Conservation (phyloP, 2,797 vertebrate species). For the Hybognathus amarus region DNA sequence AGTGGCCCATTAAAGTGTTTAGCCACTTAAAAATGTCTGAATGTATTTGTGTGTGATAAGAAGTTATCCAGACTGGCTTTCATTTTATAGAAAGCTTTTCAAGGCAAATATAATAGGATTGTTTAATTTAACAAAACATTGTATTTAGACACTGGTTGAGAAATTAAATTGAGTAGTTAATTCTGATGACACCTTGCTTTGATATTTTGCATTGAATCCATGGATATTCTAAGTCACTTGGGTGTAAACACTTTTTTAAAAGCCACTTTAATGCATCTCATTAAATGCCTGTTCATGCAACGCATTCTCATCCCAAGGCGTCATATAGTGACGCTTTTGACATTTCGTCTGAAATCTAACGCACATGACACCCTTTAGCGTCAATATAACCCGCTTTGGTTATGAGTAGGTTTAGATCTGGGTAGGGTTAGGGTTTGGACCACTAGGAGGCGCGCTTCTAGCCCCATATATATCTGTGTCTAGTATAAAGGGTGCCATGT, state of each 20-base stretch:
- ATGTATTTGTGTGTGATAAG: background rate
- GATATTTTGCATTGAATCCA: background rate
- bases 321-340: no score
- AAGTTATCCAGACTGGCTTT: background rate
- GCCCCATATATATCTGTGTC: no score
- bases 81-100: background rate
- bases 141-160: background rate
- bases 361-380: no score
- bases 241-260: background rate
- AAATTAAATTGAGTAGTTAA: background rate
- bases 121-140: background rate
- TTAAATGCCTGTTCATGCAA: no score
- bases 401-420: no score
- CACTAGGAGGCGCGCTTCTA: no score
- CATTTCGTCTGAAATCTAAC: no score
- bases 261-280: background rate
- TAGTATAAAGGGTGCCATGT: no score
- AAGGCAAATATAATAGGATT: background rate
- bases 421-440: no score
- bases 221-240: background rate
- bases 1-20: background rate
- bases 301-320: no score
- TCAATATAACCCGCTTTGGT: no score
- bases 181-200: background rate
- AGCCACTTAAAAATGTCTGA: background rate